A percentile compares a stretch with the other conserved stretches of the same genome.
Evolutionary conservation across 2,797 vertebrate genomes (phyloP).

Genomic region (Crax fasciolata): DNA sequence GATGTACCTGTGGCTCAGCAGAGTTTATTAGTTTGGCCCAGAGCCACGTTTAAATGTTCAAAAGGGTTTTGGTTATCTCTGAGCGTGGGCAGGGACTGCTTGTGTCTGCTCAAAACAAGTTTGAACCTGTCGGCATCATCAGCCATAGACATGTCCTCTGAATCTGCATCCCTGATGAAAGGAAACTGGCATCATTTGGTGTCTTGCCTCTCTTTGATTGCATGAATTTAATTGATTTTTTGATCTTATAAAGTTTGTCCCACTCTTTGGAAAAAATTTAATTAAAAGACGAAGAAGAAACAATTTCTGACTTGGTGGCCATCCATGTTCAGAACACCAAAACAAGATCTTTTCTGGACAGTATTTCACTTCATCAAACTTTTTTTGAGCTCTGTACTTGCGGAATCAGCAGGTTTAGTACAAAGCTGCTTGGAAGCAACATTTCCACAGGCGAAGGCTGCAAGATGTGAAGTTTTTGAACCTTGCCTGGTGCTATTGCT

Average conservation of each 20-base stretch:
- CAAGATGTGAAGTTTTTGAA: neutral
- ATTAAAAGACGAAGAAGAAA: neutral
- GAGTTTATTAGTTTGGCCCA: constrained; percentile 57
- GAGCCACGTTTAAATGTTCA: constrained; percentile 29
- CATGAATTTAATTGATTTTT: neutral
- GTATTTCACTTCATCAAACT: neutral
- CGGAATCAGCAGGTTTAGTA: neutral
- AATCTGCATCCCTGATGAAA: constrained; percentile 31
- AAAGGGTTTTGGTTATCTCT: constrained; percentile 39
- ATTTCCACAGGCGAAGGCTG: neutral
- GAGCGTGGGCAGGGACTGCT: constrained; percentile 27
- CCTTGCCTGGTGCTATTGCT: neutral
- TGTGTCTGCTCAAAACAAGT: constrained; percentile 11
- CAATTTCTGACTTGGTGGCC: neutral
- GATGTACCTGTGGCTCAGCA: neutral
- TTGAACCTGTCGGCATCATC: neutral
- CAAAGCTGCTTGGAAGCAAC: neutral
- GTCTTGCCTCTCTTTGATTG: neutral
- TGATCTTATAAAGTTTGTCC: neutral
- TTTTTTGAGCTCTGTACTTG: neutral
- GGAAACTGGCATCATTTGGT: neutral
- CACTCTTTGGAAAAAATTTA: neutral
- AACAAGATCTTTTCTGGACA: neutral
- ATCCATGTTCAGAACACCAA: neutral
- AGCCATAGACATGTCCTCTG: neutral